Evolutionary conservation across 2,888 invertebrate genomes (phyloP).

Genomic region (Drosophila quinaria): DNA sequence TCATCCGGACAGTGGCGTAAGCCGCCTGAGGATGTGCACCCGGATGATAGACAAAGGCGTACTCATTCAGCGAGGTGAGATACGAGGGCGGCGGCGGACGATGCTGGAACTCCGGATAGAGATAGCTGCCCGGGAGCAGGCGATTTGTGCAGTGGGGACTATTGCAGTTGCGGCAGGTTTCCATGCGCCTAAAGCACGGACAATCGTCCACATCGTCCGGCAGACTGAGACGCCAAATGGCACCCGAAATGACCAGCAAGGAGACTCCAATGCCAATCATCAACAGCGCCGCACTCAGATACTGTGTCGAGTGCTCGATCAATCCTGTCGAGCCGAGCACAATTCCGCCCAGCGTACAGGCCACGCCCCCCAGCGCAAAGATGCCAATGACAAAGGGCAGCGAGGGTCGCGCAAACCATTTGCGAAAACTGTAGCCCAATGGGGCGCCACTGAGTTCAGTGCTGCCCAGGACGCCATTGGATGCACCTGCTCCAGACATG

Average conservation of each 20-base stretch:
- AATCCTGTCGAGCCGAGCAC: slow-evolving; percentile 85
- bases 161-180: slow-evolving; percentile 86
- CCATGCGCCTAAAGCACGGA: slow-evolving; percentile 88
- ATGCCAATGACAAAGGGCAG: slow-evolving; percentile 85
- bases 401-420: slow-evolving; percentile 84
- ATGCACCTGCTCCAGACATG: slow-evolving; percentile 27
- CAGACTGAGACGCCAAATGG: slow-evolving; percentile 96
- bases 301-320: slow-evolving; percentile 85
- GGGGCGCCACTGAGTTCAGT: slow-evolving; percentile 22
- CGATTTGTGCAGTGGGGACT: slow-evolving; percentile 91
- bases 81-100: slow-evolving; percentile 98
- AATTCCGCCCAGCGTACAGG: slow-evolving; percentile 85
- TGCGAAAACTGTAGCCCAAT: slow-evolving; percentile 70
- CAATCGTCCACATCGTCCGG: slow-evolving; percentile 91
- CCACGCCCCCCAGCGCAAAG: slow-evolving; percentile 84
- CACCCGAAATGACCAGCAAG: slow-evolving; percentile 95
- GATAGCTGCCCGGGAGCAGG: slow-evolving; percentile 92
- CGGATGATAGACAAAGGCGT: slow-evolving; percentile 92
- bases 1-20: slow-evolving; percentile 73
- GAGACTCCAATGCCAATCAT: slow-evolving; percentile 93
- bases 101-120: slow-evolving; percentile 98
- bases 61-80: slow-evolving; percentile 98
- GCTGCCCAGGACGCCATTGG: slow-evolving; percentile 21
- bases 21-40: slow-evolving; percentile 82
- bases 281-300: slow-evolving; percentile 84